Evolutionary conservation across 2,113 vertebrate species (phyloP).

Genomic region (Actenoides hombroni): DNA sequence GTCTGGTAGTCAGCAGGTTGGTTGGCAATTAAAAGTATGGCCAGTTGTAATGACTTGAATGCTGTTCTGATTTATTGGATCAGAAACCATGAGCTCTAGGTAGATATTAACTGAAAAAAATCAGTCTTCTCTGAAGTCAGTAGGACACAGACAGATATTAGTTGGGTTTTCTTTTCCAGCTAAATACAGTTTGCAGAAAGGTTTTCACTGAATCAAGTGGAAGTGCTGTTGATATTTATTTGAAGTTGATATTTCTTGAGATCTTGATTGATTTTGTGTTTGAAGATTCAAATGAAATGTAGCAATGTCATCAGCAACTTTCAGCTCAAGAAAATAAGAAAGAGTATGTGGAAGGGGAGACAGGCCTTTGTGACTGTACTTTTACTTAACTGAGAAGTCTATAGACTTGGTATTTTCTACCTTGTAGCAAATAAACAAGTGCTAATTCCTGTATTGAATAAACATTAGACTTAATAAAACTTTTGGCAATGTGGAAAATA

Average conservation of each 20-base stretch:
- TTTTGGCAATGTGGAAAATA: not conserved
- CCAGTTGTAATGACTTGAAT: conserved; percentile 15
- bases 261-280: not conserved
- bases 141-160: conserved; percentile 12
- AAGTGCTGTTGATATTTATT: not conserved
- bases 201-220: not conserved
- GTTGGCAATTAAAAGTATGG: not conserved
- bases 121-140: conserved; percentile 10
- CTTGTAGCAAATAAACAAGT: not conserved
- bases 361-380: not conserved
- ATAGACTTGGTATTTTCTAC: not conserved
- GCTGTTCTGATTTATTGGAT: conserved; percentile 50
- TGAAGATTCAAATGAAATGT: not conserved
- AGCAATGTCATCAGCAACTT: not conserved
- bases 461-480: not conserved
- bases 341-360: not conserved
- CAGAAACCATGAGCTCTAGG: conserved; percentile 36
- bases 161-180: not conserved
- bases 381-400: not conserved
- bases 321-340: not conserved
- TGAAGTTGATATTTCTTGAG: not conserved
- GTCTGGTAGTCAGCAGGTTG: not conserved
- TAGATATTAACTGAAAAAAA: conserved; percentile 39
- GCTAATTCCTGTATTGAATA: not conserved
- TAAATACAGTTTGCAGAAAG: not conserved